Base-by-base conservation (phyloP, 2,888 invertebrate species). In the Spilarctia lutea region DNA sequence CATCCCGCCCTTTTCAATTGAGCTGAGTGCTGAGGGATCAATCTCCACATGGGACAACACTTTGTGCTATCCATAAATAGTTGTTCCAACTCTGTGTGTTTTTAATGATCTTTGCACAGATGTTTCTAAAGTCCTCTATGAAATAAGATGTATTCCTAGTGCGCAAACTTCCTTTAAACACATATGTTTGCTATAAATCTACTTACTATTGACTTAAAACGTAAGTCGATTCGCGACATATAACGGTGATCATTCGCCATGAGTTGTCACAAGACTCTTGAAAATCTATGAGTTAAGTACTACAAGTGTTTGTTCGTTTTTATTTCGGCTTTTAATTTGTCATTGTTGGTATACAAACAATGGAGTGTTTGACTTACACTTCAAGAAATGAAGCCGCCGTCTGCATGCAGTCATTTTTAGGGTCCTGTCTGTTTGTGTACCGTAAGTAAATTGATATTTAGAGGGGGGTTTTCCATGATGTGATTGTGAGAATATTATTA, bases 331-430 rank as follows among this genome's bases (percentile, higher is more conserved):
- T 72, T 79, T 87, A 87, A 90, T 69, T 92, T 92, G 65, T 65
- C 56, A 68, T 65, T 69, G 91, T 91, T 90, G 89, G 86, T 89
- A 85, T 74, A 88, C 89, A 89, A 92, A 93, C 90, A 92, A 80
- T 75, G 70, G 75, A 85, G 79, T 88, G 84, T 89, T 87, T 89
- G 78, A 67, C 72, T 77, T 77, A 79, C 85, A 80, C 89, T 90
- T 82, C 72, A 81, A 74, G 74, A 70, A 45, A 52, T 65, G 35
- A 75, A 48, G 65, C 72, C 68, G 67, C 45, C 18, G 35, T 35
- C n/a, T 71, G 20, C 65, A 39, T 65, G 18, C 30, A 67, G 66
- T 65, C 48, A 48, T 67, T 39, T 30, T 66, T 74, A 68, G n/a
- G 56, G 42, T 48, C n/a, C n/a, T n/a, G n/a, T n/a, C 63, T 71